phyloP scores from a whole-genome alignment of 2,888 invertebrate genomes.

The Lycaena phlaeas region DNA sequence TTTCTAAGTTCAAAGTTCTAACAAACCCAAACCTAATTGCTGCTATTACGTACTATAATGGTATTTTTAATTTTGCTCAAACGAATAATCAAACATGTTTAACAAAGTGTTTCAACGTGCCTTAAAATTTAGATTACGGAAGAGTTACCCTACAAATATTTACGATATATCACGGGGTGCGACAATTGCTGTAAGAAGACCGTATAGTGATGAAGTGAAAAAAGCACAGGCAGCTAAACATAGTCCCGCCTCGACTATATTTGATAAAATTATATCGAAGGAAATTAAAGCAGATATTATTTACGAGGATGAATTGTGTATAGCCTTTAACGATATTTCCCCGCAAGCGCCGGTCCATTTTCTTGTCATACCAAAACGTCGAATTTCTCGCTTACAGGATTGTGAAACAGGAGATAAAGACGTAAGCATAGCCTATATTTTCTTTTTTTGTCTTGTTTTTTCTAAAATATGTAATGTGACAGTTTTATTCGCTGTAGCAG shows the following conservation, averaged over 20 bases:
- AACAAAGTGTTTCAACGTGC: constrained; percentile 64
- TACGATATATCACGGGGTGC: constrained; percentile 58
- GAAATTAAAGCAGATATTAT: constrained; percentile 87
- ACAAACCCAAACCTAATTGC: too few relatives aligned
- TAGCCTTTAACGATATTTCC: constrained; percentile 85
- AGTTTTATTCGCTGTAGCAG: too few relatives aligned
- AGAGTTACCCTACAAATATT: constrained; percentile 60
- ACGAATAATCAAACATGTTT: constrained; percentile 42
- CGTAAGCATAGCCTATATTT: constrained; percentile 38
- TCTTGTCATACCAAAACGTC: constrained; percentile 85
- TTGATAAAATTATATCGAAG: constrained; percentile 82
- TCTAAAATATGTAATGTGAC: too few relatives aligned
- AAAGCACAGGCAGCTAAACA: constrained; percentile 49
- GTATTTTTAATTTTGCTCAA: too few relatives aligned
- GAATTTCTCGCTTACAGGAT: constrained; percentile 77
- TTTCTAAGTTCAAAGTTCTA: too few relatives aligned
- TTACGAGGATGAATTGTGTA: constrained; percentile 84
- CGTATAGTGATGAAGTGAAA: constrained; percentile 58
- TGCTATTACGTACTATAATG: too few relatives aligned
- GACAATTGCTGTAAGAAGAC: constrained; percentile 46
- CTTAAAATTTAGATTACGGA: constrained; percentile 54
- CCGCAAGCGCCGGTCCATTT: constrained; percentile 91
- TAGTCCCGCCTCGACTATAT: constrained; percentile 75
- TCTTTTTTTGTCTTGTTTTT: too few relatives aligned
- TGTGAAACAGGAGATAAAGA: constrained; percentile 73